Percentiles rank a stretch among this genome's conserved stretches.
Conservation (phyloP, 2,113 vertebrate genomes). For the Scytalopus superciliaris region DNA sequence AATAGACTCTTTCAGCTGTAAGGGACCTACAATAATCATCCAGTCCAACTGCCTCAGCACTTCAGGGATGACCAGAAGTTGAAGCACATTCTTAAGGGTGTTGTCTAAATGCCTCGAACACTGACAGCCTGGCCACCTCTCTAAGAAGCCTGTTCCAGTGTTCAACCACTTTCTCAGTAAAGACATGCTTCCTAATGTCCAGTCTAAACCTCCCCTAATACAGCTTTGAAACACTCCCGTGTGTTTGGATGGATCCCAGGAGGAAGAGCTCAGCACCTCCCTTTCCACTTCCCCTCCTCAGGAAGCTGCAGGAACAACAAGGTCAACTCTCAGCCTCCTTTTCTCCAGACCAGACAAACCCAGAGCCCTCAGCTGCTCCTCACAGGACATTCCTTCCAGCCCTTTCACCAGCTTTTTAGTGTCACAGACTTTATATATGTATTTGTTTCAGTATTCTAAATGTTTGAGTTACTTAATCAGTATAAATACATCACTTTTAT, state of each 20-base stretch:
- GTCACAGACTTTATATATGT: no score
- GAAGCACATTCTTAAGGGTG: background rate
- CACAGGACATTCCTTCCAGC: background rate
- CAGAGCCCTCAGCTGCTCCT: background rate
- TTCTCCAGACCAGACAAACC: background rate
- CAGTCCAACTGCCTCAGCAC: background rate
- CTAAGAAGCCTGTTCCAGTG: background rate
- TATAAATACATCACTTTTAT: no score
- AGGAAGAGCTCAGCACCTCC: background rate
- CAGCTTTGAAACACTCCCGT: background rate
- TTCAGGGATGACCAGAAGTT: background rate
- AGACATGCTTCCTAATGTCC: background rate
- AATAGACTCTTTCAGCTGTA: background rate
- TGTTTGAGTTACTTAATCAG: no score
- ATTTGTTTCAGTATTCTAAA: no score
- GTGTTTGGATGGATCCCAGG: fast-evolving
- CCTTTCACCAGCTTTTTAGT: fast-evolving
- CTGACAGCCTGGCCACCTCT: background rate
- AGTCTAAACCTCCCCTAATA: background rate
- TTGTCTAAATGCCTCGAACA: background rate
- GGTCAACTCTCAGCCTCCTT: background rate
- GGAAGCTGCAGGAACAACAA: background rate
- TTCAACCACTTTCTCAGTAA: background rate
- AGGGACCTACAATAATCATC: background rate
- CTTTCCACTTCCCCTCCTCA: background rate